Evolutionary conservation across 1,140 invertebrate species (phyloP).

Genomic region (Phortica variegata): DNA sequence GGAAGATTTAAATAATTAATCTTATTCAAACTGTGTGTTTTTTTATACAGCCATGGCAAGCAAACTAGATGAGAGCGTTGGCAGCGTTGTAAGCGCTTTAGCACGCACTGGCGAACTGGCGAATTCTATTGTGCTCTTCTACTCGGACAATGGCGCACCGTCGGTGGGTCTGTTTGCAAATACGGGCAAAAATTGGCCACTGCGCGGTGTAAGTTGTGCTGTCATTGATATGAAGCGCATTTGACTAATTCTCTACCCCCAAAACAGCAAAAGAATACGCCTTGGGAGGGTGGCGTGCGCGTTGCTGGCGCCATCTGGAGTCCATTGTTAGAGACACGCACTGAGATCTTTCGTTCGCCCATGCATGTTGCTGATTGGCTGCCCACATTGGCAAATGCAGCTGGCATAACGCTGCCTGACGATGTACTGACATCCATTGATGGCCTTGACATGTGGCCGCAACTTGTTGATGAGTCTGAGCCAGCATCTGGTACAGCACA

Average conservation of each 20-base stretch:
- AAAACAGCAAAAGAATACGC: constrained; percentile 67
- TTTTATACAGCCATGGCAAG: constrained; percentile 75
- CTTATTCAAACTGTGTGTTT: background rate
- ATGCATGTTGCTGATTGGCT: constrained; percentile 87
- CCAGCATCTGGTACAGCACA: constrained; percentile 29
- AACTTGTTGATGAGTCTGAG: constrained; percentile 57
- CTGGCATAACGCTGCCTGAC: constrained; percentile 33
- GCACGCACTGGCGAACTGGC: constrained; percentile 67
- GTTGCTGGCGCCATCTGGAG: constrained; percentile 80
- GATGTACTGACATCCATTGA: constrained; percentile 60
- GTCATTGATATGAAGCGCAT: background rate
- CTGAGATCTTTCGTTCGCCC: constrained; percentile 70
- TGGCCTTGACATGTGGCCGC: constrained; percentile 71
- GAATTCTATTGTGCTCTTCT: constrained; percentile 73
- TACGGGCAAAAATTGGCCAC: constrained; percentile 83
- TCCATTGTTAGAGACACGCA: constrained; percentile 59
- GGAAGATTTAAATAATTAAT: background rate
- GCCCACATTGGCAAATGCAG: constrained; percentile 73
- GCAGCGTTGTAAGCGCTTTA: constrained; percentile 73
- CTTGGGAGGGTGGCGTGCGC: constrained; percentile 84
- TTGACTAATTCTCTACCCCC: background rate
- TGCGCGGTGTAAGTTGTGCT: constrained; percentile 68
- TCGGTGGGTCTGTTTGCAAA: constrained; percentile 71
- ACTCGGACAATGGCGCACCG: constrained; percentile 77
- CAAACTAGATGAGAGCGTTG: constrained; percentile 83